phyloP scores from a whole-genome alignment of 2,888 invertebrate species.

The Coenonympha glycerion region DNA sequence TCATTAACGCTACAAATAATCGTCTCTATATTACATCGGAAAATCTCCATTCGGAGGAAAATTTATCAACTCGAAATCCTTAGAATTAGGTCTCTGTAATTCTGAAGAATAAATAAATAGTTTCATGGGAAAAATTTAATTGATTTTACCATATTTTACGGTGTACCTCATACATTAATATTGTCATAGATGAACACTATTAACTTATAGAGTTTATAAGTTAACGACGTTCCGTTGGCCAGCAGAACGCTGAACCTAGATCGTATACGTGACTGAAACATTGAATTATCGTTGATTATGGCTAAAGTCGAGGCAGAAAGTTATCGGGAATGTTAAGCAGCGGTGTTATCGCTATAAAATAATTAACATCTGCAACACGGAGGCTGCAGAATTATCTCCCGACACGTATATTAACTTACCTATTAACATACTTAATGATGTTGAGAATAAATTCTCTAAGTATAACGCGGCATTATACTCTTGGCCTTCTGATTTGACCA shows the following conservation, averaged over 20 bases:
- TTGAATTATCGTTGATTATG: conserved; percentile 19
- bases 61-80: too few relatives aligned
- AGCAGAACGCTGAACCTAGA: neutral
- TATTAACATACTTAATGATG: conserved; percentile 35
- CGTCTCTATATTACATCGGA: too few relatives aligned
- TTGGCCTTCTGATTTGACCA: conserved; percentile 15
- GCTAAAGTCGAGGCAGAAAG: conserved; percentile 18
- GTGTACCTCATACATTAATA: too few relatives aligned
- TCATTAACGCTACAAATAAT: too few relatives aligned
- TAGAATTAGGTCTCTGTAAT: too few relatives aligned
- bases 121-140: too few relatives aligned
- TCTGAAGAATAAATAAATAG: too few relatives aligned
- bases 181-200: too few relatives aligned
- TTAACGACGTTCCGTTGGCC: neutral
- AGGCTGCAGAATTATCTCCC: conserved; percentile 28
- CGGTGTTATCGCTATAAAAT: conserved; percentile 26
- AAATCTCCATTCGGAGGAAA: too few relatives aligned
- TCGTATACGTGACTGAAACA: conserved; percentile 7
- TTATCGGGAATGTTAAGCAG: conserved; percentile 26
- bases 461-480: conserved; percentile 18
- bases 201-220: too few relatives aligned
- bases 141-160: too few relatives aligned
- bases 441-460: conserved; percentile 26
- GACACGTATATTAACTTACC: conserved; percentile 34
- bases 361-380: conserved; percentile 29